phyloP scores from a whole-genome alignment of 2,113 vertebrate species.

The Herpailurus yagouaroundi region DNA sequence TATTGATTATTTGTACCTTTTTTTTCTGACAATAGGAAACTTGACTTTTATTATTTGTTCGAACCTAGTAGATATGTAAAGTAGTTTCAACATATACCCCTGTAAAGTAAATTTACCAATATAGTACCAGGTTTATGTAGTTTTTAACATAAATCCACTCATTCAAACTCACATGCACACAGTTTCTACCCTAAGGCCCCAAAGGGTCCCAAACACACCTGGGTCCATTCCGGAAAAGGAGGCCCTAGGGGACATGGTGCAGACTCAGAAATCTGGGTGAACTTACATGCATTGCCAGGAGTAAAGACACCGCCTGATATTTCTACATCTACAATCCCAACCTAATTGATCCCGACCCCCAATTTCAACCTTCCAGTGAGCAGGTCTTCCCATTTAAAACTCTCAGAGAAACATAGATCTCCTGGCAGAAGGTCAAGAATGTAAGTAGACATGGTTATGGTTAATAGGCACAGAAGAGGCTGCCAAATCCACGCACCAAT shows the following conservation, averaged over 20 bases:
- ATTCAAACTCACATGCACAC: not conserved
- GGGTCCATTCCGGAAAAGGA: not conserved
- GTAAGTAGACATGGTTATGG: not conserved
- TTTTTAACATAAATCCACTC: not conserved
- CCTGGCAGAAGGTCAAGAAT: not conserved
- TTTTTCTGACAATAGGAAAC: not conserved
- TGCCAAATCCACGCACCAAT: not conserved
- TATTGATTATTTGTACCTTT: not conserved
- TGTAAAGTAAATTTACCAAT: not conserved
- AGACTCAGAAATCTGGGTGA: not conserved
- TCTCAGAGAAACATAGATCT: not conserved
- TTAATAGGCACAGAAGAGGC: not conserved
- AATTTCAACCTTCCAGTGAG: not conserved
- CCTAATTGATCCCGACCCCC: not conserved
- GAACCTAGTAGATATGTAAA: not conserved
- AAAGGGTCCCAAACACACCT: not conserved
- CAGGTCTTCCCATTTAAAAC: not conserved
- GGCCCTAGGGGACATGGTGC: not conserved
- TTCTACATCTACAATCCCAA: not conserved
- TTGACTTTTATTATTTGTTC: not conserved
- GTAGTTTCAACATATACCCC: not conserved
- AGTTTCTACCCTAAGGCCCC: not conserved
- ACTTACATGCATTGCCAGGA: not conserved
- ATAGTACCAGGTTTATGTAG: not conserved
- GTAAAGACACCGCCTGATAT: not conserved